Base-by-base conservation (phyloP, 2,888 invertebrate species). In the Trachelus stipa region DNA sequence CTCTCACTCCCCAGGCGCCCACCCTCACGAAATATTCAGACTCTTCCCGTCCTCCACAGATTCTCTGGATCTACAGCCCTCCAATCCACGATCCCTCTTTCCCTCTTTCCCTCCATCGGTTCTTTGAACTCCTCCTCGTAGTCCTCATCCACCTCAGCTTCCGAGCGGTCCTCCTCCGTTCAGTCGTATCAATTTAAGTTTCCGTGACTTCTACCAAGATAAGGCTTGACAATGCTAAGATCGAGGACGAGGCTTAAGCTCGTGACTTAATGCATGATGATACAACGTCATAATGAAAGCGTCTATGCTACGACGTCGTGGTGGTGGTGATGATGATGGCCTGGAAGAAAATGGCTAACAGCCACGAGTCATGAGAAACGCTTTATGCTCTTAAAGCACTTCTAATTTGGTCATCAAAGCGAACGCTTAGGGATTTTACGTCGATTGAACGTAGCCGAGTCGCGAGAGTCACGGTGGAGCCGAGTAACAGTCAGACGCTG, bases 381-480 rank as follows among this genome's bases (percentile, higher is more conserved):
- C 40, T 40, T n/a, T 69, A 30, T 33, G 75, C 34, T 56, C 68
- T 75, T 34, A 69, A 77, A 77, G 75, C 74, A 82, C 81, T 86
- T 90, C 90, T 91, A 91, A 91, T 90, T 91, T 87, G 80, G 87
- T 87, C 90, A 89, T 90, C 90, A 90, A 90, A 91, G 90, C 86
- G 82, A 83, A 82, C 84, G 85, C 83, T 86, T 85, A 40, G 85
- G 85, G 86, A 88, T 89, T 90, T 90, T 89, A 86, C 87, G 86
- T 89, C 88, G 87, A 89, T 88, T 87, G 87, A 87, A 85, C 86
- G 85, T 82, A 82, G 85, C 85, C 82, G 83, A 82, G 35, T 35
- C 35, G 35, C 87, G 85, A 85, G 82, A 40, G 15, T 40, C 40
- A 40, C 40, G 40, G 15, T 81, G 79, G 79, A 80, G 69, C 81